These are phyloP conservation scores for Grallaria varia DNA, from an alignment of 2,113 vertebrate species.

Conservation along the genomic window DNA sequence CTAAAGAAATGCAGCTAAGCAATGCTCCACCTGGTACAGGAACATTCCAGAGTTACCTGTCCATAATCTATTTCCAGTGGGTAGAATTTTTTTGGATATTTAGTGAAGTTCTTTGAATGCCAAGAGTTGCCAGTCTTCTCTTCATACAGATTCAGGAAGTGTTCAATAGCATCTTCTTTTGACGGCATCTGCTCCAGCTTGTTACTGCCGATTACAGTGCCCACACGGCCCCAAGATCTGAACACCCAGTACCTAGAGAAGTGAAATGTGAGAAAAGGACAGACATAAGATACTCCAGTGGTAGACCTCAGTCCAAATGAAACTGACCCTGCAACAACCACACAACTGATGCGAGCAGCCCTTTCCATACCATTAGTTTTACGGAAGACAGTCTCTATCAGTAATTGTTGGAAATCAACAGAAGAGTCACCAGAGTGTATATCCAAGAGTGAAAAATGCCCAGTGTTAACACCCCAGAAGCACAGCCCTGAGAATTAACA, in stretches of 20 bases:
- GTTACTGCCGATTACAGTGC: constrained; percentile 94
- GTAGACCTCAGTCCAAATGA: not conserved
- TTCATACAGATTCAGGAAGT: constrained; percentile 91
- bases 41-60: constrained; percentile 79
- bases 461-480: not conserved
- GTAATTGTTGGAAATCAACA: not conserved
- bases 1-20: not conserved
- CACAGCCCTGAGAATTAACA: not conserved
- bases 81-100: constrained; percentile 97
- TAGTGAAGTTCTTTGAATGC: constrained; percentile 90
- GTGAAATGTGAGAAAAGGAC: not conserved
- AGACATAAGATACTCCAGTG: not conserved
- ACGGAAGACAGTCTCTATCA: not conserved
- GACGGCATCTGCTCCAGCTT: constrained; percentile 93
- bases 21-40: not conserved
- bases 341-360: accelerated
- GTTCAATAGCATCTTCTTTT: constrained; percentile 90
- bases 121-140: constrained; percentile 96
- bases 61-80: constrained; percentile 97
- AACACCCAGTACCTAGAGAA: constrained; percentile 93
- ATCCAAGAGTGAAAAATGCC: not conserved
- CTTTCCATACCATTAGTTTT: not conserved
- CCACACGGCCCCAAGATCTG: constrained; percentile 96
- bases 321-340: not conserved
- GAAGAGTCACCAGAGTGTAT: not conserved